Conservation (phyloP, 2,888 invertebrate species). For the Anthrax anthrax region DNA sequence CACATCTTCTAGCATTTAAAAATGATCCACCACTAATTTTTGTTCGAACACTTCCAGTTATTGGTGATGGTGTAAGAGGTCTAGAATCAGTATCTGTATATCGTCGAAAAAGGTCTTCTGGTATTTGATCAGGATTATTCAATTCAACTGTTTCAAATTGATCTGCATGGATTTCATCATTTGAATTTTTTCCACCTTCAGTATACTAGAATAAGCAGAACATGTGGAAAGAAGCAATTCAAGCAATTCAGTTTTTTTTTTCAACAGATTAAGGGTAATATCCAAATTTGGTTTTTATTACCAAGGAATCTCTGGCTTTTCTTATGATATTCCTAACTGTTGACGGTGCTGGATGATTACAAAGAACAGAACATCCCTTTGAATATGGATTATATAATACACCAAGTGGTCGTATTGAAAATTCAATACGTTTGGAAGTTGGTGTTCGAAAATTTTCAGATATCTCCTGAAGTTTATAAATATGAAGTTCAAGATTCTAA, state of each 20-base stretch:
- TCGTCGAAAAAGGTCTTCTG: conserved; percentile 61
- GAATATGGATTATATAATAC: conserved; percentile 71
- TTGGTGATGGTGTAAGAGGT: conserved; percentile 66
- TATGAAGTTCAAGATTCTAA: conserved; percentile 21
- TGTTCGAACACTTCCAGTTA: conserved; percentile 57
- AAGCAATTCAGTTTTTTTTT: background rate
- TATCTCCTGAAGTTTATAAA: background rate
- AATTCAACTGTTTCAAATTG: conserved; percentile 3
- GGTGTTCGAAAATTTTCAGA: conserved; percentile 23
- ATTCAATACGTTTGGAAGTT: conserved; percentile 54
- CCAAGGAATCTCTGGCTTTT: conserved; percentile 57
- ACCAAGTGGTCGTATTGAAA: conserved; percentile 61
- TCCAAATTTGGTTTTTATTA: conserved; percentile 19
- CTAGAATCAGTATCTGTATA: conserved; percentile 77
- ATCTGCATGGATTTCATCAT: conserved; percentile 4
- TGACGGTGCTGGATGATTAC: conserved; percentile 69
- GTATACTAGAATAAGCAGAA: conserved; percentile 6
- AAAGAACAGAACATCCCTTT: conserved; percentile 63
- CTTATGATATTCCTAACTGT: conserved; percentile 57
- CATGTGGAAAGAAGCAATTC: too few species aligned
- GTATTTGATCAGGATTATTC: conserved; percentile 43
- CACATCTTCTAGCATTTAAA: conserved; percentile 41
- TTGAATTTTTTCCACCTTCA: conserved; percentile 11
- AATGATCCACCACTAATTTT: conserved; percentile 45
- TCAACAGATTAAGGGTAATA: background rate